These are phyloP conservation scores for Lasius fuliginosus DNA, from an alignment of 2,888 invertebrate species.

Conservation along the genomic window DNA sequence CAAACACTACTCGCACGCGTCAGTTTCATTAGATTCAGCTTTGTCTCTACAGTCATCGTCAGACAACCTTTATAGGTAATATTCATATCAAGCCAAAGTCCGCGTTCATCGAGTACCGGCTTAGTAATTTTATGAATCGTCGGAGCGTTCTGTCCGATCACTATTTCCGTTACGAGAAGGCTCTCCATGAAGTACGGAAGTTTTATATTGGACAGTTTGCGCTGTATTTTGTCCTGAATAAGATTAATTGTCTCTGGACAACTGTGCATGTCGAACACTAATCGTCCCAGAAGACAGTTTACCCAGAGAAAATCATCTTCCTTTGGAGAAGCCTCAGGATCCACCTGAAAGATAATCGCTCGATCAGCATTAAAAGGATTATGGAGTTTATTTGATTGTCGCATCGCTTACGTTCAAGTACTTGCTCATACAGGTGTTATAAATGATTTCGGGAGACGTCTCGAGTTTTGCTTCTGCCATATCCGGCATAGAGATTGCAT, in stretches of 20 bases:
- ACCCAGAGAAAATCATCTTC: constrained; percentile 90
- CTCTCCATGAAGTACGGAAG: constrained; percentile 96
- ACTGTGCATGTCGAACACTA: constrained; percentile 94
- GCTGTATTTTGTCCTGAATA: constrained; percentile 93
- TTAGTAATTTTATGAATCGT: constrained; percentile 89
- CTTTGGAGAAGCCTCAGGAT: constrained; percentile 37
- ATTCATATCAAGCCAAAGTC: constrained; percentile 96
- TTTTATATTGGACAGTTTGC: constrained; percentile 94
- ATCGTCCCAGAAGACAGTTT: constrained; percentile 92
- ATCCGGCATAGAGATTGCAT: constrained; percentile 65
- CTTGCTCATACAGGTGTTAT: constrained; percentile 82
- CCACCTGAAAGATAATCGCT: constrained; percentile 27
- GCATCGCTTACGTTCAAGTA: constrained; percentile 79
- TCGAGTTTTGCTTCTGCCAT: constrained; percentile 80
- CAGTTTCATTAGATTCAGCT: constrained; percentile 93
- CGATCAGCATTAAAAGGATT: constrained; percentile 1
- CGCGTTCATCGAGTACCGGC: constrained; percentile 92
- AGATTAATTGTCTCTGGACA: constrained; percentile 90
- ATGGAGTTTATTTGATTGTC: background rate
- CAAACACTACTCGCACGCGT: constrained; percentile 82
- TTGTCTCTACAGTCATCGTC: constrained; percentile 94
- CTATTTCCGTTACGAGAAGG: constrained; percentile 91
- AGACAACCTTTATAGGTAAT: constrained; percentile 93
- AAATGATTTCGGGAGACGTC: constrained; percentile 79
- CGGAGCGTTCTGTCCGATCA: constrained; percentile 91